phyloP scores from a whole-genome alignment of 64 coral and sea anemone species.

The Pocillopora damicornis region DNA sequence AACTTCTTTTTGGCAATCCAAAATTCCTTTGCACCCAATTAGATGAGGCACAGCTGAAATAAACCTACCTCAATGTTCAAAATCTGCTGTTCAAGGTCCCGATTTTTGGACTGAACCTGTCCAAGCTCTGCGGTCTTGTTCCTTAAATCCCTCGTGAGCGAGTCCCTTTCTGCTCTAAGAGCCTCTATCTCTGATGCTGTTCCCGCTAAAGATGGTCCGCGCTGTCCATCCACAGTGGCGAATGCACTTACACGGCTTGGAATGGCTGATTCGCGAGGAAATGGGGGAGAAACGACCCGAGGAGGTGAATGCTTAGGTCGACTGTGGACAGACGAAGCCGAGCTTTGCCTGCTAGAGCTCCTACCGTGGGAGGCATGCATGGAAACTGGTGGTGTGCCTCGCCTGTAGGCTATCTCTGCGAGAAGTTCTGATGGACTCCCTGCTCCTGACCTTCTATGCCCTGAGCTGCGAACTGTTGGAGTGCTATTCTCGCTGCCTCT shows the following conservation, averaged over 20 bases:
- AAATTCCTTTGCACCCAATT: not conserved
- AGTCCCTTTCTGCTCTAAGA: conserved; percentile 32
- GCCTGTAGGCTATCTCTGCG: not conserved
- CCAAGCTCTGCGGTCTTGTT: conserved; percentile 1
- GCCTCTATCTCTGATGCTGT: conserved; percentile 33
- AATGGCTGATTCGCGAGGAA: not conserved
- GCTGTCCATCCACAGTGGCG: conserved; percentile 18
- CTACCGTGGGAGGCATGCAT: not conserved
- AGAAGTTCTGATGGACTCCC: conserved; percentile 15
- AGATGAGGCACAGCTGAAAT: too few relatives aligned
- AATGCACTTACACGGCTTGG: conserved; percentile 42
- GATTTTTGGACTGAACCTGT: conserved; percentile 2
- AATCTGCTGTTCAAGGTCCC: conserved; percentile 69
- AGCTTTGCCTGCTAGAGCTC: not conserved
- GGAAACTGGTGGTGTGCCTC: not conserved
- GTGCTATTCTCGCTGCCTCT: not conserved
- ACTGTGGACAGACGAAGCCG: conserved; percentile 5
- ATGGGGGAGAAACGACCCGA: conserved; percentile 5
- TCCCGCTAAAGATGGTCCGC: not conserved
- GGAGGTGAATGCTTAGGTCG: not conserved
- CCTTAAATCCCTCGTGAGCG: not conserved
- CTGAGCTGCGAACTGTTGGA: not conserved
- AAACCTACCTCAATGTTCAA: conserved; percentile 55
- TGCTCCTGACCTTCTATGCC: not conserved
- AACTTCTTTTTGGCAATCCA: not conserved